Evolutionary conservation across 1,140 invertebrate genomes (phyloP).

Genomic region (Cecropterus lyciades): DNA sequence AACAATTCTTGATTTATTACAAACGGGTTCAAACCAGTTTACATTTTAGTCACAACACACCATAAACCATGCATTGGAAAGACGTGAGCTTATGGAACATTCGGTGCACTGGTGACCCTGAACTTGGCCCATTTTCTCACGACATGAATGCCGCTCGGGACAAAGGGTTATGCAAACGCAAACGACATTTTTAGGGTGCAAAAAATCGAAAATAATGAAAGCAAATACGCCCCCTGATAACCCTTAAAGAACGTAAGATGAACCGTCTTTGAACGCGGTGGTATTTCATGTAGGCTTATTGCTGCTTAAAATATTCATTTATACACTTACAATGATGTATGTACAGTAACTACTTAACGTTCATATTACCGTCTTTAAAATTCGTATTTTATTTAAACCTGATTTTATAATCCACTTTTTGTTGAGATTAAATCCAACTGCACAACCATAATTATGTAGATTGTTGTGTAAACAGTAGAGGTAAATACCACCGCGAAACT

Average conservation of each 20-base stretch:
- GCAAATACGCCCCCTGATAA: slow-evolving; percentile 7
- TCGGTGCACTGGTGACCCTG: slow-evolving; percentile 56
- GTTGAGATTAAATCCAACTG: no score
- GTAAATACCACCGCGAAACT: slow-evolving; percentile 21
- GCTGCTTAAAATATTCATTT: no score
- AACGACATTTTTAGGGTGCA: slow-evolving; percentile 55
- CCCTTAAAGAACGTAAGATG: slow-evolving; percentile 4
- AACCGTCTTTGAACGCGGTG: slow-evolving; percentile 5
- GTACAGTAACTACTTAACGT: no score
- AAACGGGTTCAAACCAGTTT: slow-evolving; percentile 42
- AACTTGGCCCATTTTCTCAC: slow-evolving; percentile 77
- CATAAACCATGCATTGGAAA: slow-evolving; percentile 42
- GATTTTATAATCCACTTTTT: no score
- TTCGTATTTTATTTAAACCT: background rate
- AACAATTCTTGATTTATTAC: slow-evolving; percentile 49
- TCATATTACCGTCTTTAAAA: background rate
- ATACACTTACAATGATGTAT: no score
- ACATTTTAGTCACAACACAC: slow-evolving; percentile 3
- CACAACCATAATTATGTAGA: background rate
- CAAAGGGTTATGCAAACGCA: slow-evolving; percentile 57
- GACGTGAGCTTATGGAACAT: slow-evolving; percentile 44
- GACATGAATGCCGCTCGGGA: slow-evolving; percentile 50
- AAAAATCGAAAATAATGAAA: slow-evolving; percentile 36
- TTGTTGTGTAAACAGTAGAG: slow-evolving; percentile 4
- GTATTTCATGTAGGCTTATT: background rate